A percentile compares a stretch with the other conserved stretches of the same genome.
These are phyloP conservation scores for Dryomyza anilis DNA, from an alignment of 2,888 invertebrate genomes.

Conservation along the genomic window DNA sequence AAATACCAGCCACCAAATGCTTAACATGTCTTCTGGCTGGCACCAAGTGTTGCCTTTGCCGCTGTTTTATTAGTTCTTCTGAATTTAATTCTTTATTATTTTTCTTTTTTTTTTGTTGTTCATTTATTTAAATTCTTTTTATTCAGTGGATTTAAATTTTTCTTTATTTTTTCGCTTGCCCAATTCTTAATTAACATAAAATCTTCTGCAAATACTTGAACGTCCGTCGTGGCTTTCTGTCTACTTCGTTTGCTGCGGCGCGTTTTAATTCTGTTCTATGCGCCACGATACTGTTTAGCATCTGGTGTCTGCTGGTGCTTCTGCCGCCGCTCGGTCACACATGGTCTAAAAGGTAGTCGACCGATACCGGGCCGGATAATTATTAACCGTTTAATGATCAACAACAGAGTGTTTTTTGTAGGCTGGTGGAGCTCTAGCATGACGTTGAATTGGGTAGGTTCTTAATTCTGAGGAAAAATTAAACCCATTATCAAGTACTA, in stretches of 20 bases:
- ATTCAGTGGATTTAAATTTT: conserved; percentile 19
- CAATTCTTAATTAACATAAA: conserved; percentile 27
- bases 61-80: not conserved
- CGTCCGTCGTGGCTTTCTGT: not conserved
- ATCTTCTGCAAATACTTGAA: not conserved
- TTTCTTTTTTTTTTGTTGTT: too few relatives aligned
- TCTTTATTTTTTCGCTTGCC: conserved; percentile 23
- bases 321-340: not conserved
- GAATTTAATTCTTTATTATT: not conserved
- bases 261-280: not conserved
- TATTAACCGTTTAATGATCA: conserved; percentile 16
- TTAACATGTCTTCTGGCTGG: conserved; percentile 15
- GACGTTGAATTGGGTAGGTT: too few relatives aligned
- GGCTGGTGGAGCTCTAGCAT: too few relatives aligned
- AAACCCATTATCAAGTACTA: too few relatives aligned
- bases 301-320: not conserved
- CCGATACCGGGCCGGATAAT: conserved; percentile 24
- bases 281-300: not conserved
- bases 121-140: not conserved
- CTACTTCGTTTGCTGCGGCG: not conserved
- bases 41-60: not conserved
- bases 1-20: conserved; percentile 3
- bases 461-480: too few relatives aligned
- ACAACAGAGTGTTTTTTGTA: too few relatives aligned
- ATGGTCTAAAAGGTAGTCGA: conserved; percentile 27